These are phyloP conservation scores for Dendroctonus ponderosae DNA, from an alignment of 1,140 invertebrate species.

Conservation along the genomic window DNA sequence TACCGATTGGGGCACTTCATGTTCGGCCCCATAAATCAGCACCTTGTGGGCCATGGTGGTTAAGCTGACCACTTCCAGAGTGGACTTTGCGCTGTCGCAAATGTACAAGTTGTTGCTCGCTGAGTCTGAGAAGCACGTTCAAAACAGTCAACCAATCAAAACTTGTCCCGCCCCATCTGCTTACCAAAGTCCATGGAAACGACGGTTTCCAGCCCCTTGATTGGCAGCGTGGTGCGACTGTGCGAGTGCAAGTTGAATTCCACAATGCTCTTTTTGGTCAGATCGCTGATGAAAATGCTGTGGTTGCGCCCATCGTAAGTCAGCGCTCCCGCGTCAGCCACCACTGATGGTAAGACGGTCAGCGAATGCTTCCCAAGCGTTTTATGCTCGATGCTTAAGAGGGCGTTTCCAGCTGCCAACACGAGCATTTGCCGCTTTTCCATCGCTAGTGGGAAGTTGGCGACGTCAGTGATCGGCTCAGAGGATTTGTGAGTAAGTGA, in stretches of 20 bases:
- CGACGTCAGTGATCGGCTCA: too few relatives aligned
- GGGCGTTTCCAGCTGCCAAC: constrained; percentile 47
- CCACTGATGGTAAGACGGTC: constrained; percentile 48
- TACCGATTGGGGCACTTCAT: constrained; percentile 61
- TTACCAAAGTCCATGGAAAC: constrained; percentile 64
- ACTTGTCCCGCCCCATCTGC: neutral
- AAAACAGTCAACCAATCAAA: constrained; percentile 3
- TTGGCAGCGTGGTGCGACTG: constrained; percentile 48
- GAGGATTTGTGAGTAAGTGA: neutral
- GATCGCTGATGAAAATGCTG: constrained; percentile 57
- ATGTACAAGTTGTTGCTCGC: constrained; percentile 67
- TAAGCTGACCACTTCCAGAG: constrained; percentile 59
- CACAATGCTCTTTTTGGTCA: constrained; percentile 51
- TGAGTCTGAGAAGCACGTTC: constrained; percentile 53
- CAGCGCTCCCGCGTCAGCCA: constrained; percentile 49
- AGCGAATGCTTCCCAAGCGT: constrained; percentile 53
- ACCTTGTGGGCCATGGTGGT: constrained; percentile 56
- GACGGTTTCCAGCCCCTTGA: constrained; percentile 55
- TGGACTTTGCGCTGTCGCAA: constrained; percentile 56
- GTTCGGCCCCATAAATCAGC: constrained; percentile 55
- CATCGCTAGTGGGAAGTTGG: constrained; percentile 14
- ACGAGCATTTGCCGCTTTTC: constrained; percentile 51
- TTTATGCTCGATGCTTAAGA: constrained; percentile 54
- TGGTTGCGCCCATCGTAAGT: constrained; percentile 52
- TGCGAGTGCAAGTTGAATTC: constrained; percentile 50